These are phyloP conservation scores for Balearica regulorum DNA, from an alignment of 2,797 vertebrate genomes.

Conservation along the genomic window DNA sequence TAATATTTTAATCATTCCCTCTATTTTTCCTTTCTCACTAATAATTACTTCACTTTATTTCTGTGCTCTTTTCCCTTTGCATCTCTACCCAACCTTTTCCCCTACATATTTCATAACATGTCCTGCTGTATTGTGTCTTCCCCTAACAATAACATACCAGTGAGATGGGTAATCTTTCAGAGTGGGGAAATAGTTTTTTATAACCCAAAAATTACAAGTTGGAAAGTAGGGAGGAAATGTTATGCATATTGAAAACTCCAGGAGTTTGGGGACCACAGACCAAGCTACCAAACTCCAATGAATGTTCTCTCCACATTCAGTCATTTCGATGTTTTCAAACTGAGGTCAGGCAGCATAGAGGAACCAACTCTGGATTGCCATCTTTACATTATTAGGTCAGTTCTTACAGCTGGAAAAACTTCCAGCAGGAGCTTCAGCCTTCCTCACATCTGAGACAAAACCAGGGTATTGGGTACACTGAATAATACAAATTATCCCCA, in stretches of 20 bases:
- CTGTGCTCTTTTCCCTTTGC: neutral
- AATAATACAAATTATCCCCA: neutral
- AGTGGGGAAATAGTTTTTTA: neutral
- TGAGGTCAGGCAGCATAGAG: neutral
- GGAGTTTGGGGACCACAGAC: neutral
- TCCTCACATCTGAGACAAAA: neutral
- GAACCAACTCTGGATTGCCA: neutral
- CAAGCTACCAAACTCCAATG: neutral
- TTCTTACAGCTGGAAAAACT: neutral
- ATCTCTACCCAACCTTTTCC: neutral
- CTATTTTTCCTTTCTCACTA: neutral
- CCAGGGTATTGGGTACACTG: neutral
- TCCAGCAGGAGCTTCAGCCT: neutral
- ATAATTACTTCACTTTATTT: neutral
- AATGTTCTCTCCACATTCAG: neutral
- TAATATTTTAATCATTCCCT: neutral
- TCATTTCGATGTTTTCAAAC: neutral
- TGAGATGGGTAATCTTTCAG: neutral
- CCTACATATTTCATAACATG: neutral
- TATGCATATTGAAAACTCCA: neutral
- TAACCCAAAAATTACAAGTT: neutral
- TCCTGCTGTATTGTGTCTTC: neutral
- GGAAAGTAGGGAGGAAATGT: neutral
- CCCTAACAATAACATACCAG: neutral
- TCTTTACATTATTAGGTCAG: neutral